A percentile compares a stretch with the other conserved stretches of the same genome.
phyloP scores from a whole-genome alignment of 2,113 vertebrate species.

The Irena cyanogastra region DNA sequence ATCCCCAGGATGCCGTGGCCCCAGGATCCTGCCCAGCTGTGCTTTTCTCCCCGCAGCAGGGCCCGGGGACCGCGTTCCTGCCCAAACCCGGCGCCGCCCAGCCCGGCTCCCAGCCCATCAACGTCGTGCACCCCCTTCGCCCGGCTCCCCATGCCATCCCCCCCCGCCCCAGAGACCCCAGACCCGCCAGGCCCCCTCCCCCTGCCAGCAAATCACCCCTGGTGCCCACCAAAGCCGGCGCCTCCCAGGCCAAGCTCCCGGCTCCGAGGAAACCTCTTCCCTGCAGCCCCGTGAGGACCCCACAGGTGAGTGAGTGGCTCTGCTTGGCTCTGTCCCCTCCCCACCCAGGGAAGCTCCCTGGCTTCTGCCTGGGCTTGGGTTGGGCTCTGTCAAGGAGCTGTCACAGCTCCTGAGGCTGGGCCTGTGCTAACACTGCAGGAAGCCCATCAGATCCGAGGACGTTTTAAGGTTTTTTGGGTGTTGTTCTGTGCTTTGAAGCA shows the following conservation, averaged over 20 bases:
- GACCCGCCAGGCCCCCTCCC: conserved; percentile 64
- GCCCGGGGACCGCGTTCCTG: conserved; percentile 6
- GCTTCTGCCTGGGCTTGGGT: background rate
- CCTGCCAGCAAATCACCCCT: conserved; percentile 49
- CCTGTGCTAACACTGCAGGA: background rate
- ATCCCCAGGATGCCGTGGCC: fast-evolving
- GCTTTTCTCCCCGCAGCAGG: background rate
- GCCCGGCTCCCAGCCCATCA: conserved; percentile 76
- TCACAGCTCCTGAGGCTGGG: background rate
- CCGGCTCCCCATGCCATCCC: conserved; percentile 20
- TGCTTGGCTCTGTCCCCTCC: background rate
- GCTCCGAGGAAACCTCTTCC: conserved; percentile 86
- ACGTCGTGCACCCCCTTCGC: conserved; percentile 80
- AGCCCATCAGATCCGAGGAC: background rate
- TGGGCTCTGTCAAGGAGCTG: background rate
- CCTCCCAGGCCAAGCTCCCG: conserved; percentile 65
- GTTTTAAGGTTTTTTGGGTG: background rate
- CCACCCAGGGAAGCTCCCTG: fast-evolving
- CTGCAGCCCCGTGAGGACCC: conserved; percentile 74
- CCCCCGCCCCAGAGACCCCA: conserved; percentile 8
- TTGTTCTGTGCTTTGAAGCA: background rate
- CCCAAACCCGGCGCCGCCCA: conserved; percentile 35
- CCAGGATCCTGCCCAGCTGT: background rate
- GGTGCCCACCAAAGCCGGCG: background rate
- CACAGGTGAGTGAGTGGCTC: conserved; percentile 76